phyloP scores from a whole-genome alignment of 2,888 invertebrate species.

The Drosophila lutescens region DNA sequence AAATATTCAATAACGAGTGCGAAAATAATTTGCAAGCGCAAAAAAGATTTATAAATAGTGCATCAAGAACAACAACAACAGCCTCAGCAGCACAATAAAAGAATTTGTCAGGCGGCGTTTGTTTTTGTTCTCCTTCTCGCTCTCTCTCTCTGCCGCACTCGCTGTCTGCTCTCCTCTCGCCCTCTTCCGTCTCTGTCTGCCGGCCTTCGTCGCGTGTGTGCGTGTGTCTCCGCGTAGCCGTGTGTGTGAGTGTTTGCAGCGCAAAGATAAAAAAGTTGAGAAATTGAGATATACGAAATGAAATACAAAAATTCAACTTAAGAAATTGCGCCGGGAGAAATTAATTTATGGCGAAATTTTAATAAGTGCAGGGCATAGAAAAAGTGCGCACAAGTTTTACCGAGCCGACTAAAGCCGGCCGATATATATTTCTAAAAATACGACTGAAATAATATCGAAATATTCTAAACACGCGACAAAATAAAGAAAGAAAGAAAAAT shows the following conservation, averaged over 20 bases:
- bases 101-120: slow-evolving; percentile 69
- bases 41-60: slow-evolving; percentile 75
- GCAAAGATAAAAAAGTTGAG: slow-evolving; percentile 51
- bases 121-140: slow-evolving; percentile 23
- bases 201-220: slow-evolving; percentile 30
- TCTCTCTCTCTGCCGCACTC: slow-evolving; percentile 14
- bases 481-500: slow-evolving; percentile 7
- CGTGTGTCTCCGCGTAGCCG: slow-evolving; percentile 36
- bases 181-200: slow-evolving; percentile 13
- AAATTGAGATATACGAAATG: slow-evolving; percentile 39
- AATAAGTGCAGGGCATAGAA: slow-evolving; percentile 46
- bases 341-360: slow-evolving; percentile 57
- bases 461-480: slow-evolving; percentile 46
- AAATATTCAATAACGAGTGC: slow-evolving; percentile 66
- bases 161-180: slow-evolving; percentile 1
- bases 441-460: slow-evolving; percentile 37
- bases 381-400: slow-evolving; percentile 49
- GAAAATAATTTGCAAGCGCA: slow-evolving; percentile 49
- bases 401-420: slow-evolving; percentile 12
- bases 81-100: slow-evolving; percentile 54
- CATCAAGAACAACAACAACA: slow-evolving; percentile 60
- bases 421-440: slow-evolving; percentile 47
- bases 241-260: slow-evolving; percentile 37
- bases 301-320: slow-evolving; percentile 62
- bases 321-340: slow-evolving; percentile 61